A percentile compares a stretch with the other conserved stretches of the same genome.
Conservation (phyloP, 2,888 invertebrate genomes). For the Dicyrtoma fusca region DNA sequence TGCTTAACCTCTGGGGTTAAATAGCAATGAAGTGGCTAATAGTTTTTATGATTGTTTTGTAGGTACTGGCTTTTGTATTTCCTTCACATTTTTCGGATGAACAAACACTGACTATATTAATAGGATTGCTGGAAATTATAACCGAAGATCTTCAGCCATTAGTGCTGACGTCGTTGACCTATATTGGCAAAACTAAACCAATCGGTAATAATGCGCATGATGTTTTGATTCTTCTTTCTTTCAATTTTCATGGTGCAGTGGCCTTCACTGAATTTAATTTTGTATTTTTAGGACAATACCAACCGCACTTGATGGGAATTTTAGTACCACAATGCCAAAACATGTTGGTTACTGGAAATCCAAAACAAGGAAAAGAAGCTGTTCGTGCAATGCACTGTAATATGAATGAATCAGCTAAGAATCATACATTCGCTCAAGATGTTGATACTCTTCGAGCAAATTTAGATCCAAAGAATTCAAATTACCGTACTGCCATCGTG, state of each 20-base stretch:
- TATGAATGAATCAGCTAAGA: conserved; percentile 63
- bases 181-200: conserved; percentile 83
- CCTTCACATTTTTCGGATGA: conserved; percentile 89
- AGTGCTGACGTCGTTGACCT: conserved; percentile 80
- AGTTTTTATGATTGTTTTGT: conserved; percentile 46
- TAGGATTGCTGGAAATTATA: conserved; percentile 77
- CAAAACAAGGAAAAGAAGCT: conserved; percentile 96
- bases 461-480: conserved; percentile 72
- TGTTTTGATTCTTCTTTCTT: not conserved
- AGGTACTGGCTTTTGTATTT: conserved; percentile 88
- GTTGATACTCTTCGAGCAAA: conserved; percentile 67
- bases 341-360: conserved; percentile 84
- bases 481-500: conserved; percentile 92
- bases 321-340: conserved; percentile 85
- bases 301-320: conserved; percentile 74
- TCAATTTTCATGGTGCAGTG: too few relatives aligned
- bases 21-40: conserved; percentile 9
- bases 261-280: not conserved
- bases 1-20: too few relatives aligned
- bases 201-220: conserved; percentile 65
- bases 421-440: conserved; percentile 52
- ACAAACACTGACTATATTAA: conserved; percentile 76
- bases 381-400: conserved; percentile 89
- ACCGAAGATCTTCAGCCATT: conserved; percentile 79
- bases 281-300: conserved; percentile 68